Evolutionary conservation across 1,140 invertebrate genomes (phyloP).

Genomic region (Sipha flava): DNA sequence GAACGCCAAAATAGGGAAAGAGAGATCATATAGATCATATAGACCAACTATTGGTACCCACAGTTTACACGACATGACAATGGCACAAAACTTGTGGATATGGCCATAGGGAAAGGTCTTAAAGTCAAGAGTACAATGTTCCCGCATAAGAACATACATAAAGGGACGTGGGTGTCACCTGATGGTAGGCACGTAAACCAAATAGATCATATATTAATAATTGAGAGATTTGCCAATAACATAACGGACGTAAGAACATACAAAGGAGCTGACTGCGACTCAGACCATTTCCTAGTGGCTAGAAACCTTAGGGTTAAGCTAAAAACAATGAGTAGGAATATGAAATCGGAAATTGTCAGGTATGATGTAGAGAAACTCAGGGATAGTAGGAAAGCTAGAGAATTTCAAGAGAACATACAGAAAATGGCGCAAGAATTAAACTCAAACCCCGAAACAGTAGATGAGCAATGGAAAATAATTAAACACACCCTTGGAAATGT

Average conservation of each 20-base stretch:
- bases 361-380: no score
- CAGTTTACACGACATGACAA: no score
- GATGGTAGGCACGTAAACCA: not conserved
- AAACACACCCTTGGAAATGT: not conserved
- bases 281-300: no score
- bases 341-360: no score
- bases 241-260: slow-evolving; percentile 3
- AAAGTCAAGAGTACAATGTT: not conserved
- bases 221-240: not conserved
- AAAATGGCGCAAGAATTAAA: not conserved
- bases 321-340: no score
- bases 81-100: no score
- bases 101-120: not conserved
- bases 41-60: no score
- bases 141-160: not conserved
- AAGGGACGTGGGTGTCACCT: not conserved
- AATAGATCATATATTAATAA: slow-evolving; percentile 21
- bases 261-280: no score
- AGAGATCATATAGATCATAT: not conserved
- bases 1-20: slow-evolving; percentile 1
- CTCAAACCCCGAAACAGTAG: not conserved
- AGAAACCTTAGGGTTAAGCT: no score
- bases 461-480: not conserved
- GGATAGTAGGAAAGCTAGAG: no score
- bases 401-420: no score